Evolutionary conservation across 2,888 invertebrate species (phyloP).

Genomic region (Barypeithes pellucidus): DNA sequence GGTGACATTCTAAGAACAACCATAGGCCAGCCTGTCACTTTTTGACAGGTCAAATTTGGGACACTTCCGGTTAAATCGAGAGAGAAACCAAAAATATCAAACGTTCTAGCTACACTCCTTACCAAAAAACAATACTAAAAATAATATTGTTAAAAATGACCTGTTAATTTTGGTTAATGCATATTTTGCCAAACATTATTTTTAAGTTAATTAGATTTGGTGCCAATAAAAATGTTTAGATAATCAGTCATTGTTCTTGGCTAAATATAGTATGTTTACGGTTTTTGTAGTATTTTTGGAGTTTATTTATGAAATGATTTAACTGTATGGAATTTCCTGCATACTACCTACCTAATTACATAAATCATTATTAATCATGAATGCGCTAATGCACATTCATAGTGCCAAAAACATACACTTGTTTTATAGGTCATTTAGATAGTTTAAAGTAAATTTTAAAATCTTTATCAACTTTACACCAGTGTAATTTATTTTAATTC

Average conservation of each 20-base stretch:
- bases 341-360: conserved; percentile 2
- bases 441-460: too few relatives aligned
- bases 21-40: not conserved
- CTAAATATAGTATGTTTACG: conserved; percentile 20
- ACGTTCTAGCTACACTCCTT: not conserved
- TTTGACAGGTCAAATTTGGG: not conserved
- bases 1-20: too few relatives aligned
- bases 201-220: conserved; percentile 12
- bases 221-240: conserved; percentile 25
- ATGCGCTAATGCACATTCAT: not conserved
- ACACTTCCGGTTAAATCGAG: too few relatives aligned
- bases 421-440: not conserved
- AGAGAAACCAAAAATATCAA: too few relatives aligned
- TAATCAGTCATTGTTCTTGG: conserved; percentile 23
- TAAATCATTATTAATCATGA: conserved; percentile 10
- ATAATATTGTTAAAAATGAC: not conserved
- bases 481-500: too few relatives aligned
- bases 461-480: too few relatives aligned
- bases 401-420: conserved; percentile 13
- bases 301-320: conserved; percentile 14
- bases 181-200: conserved; percentile 18
- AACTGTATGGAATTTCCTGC: conserved; percentile 6
- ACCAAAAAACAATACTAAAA: not conserved
- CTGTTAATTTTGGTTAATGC: conserved; percentile 5
- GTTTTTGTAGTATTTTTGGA: conserved; percentile 17